Evolutionary conservation across 2,888 invertebrate genomes (phyloP), one percentile per base, ranked within the genome.

Genomic region (Sinelater perroti): DNA sequence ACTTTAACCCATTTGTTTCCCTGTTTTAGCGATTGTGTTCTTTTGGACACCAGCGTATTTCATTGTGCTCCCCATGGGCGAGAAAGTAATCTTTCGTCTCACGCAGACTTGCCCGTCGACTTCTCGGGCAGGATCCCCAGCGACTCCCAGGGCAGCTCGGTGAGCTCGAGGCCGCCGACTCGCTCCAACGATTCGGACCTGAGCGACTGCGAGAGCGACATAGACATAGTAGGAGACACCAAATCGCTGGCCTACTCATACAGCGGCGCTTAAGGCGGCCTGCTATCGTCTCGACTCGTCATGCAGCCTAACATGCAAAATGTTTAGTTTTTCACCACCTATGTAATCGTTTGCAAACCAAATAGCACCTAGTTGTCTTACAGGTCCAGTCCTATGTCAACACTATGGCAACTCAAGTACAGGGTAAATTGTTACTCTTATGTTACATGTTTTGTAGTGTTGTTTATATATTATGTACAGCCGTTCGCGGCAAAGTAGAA

Each of bases 191-290:
- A 83, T 40, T 82, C 82, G 0, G 85, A 85, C 47, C 38, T 75
- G 13, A 81, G 82, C n/a, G 84, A 85, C 64, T 83, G 84, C 61
- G 85, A 85, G 65, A 84, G 83, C 66, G 85, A 85, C 58, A 85
- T 85, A 62, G 85, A 85, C 62, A 85, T 85, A 13, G 83, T 85
- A 6, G 85, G 85, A 1, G 85, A 85, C 65, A 62, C 81, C 2
- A 73, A 70, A 64, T 58, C 64, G 4, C 21, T 65, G 8, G 53
- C 60, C 10, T 70, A 68, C 58, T 63, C 66, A 1, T 69, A 65
- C 42, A 69, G 67, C 42, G 67, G 64, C 20, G 67, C 67, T 47
- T 69, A 70, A n/a, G n/a, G n/a, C n/a, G n/a, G n/a, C n/a, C n/a
- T n/a, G n/a, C n/a, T n/a, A n/a, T n/a, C n/a, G n/a, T n/a, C n/a